Conservation (phyloP, 1,140 invertebrate species). For the Drosophila repletoides region DNA sequence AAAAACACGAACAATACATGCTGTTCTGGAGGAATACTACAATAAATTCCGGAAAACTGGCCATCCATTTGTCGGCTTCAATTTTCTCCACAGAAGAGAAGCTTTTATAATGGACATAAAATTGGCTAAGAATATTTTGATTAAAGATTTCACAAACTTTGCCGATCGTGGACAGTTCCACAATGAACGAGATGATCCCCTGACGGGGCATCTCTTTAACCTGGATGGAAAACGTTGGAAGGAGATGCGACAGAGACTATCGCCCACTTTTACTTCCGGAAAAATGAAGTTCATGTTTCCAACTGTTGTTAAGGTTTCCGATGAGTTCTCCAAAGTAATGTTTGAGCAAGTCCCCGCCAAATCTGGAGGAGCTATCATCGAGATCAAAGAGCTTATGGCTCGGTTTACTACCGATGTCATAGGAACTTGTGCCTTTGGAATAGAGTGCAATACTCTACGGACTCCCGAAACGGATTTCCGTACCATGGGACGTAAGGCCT, state of each 20-base stretch:
- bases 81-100: constrained; percentile 17
- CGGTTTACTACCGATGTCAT: constrained; percentile 82
- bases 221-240: constrained; percentile 84
- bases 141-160: constrained; percentile 85
- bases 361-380: constrained; percentile 10
- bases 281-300: constrained; percentile 84
- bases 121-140: constrained; percentile 83
- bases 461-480: constrained; percentile 84
- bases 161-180: constrained; percentile 82
- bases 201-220: constrained; percentile 82
- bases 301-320: constrained; percentile 57
- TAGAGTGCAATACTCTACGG: constrained; percentile 84
- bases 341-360: not conserved
- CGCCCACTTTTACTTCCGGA: constrained; percentile 84
- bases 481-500: constrained; percentile 28
- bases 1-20: constrained; percentile 16
- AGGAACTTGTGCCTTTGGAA: constrained; percentile 85
- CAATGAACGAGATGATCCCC: constrained; percentile 83
- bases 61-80: constrained; percentile 56
- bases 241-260: constrained; percentile 83
- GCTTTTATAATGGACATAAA: constrained; percentile 42
- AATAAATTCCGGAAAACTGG: constrained; percentile 50
- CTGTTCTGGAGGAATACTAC: constrained; percentile 13
- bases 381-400: constrained; percentile 56
- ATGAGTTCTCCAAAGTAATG: constrained; percentile 39